A percentile compares a stretch with the other conserved stretches of the same genome.
Evolutionary conservation across 2,888 invertebrate genomes (phyloP).

Genomic region (Thecophora atra): DNA sequence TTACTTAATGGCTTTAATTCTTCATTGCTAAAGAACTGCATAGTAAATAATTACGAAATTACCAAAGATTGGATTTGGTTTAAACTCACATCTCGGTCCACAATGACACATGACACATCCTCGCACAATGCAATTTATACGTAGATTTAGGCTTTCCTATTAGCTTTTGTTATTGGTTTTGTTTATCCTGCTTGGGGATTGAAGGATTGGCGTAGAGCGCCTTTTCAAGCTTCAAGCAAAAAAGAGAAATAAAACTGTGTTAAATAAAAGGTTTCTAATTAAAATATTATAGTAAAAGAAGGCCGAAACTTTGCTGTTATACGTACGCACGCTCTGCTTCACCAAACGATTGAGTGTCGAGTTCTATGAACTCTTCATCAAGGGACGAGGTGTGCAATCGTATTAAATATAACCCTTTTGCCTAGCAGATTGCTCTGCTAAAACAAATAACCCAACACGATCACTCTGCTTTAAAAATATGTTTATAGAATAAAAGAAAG

Average conservation of each 20-base stretch:
- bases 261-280: slow-evolving; percentile 12
- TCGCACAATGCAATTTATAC: slow-evolving; percentile 25
- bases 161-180: neutral
- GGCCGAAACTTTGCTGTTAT: neutral
- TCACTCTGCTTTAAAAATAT: slow-evolving; percentile 18
- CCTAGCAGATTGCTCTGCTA: slow-evolving; percentile 8
- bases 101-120: slow-evolving; percentile 23
- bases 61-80: slow-evolving; percentile 3
- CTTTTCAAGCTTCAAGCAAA: slow-evolving; percentile 29
- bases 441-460: neutral
- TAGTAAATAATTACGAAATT: slow-evolving; percentile 15
- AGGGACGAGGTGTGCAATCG: neutral
- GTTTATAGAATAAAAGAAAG: slow-evolving; percentile 4
- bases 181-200: neutral
- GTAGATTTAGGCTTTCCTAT: slow-evolving; percentile 18
- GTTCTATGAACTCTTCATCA: slow-evolving; percentile 16
- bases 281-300: neutral
- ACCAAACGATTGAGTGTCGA: slow-evolving; percentile 11
- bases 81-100: slow-evolving; percentile 34
- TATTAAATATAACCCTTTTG: slow-evolving; percentile 4
- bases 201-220: neutral
- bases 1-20: neutral
- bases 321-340: slow-evolving; percentile 26
- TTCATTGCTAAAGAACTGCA: slow-evolving; percentile 7
- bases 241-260: slow-evolving; percentile 29